Conservation (phyloP, 2,888 invertebrate species). For the Hypomecis punctinalis region DNA sequence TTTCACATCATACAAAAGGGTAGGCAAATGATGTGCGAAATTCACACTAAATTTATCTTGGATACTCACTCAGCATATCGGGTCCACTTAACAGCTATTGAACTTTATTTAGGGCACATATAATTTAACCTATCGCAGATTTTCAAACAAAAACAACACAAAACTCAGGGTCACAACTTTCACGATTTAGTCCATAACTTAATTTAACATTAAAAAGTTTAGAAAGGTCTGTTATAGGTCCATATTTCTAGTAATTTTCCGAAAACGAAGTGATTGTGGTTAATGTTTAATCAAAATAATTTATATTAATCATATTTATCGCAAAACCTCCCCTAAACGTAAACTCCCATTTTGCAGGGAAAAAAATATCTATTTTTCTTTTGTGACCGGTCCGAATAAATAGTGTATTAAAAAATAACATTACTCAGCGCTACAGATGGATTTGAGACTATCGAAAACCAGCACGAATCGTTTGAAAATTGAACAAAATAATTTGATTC, state of each 20-base stretch:
- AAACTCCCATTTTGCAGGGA: no score
- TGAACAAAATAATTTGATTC: no score
- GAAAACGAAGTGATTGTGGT: no score
- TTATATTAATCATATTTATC: no score
- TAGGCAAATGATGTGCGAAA: not conserved
- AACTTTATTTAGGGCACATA: slow-evolving; percentile 67
- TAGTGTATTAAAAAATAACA: no score
- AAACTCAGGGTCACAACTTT: slow-evolving; percentile 31
- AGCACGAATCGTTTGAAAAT: no score
- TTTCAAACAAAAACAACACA: slow-evolving; percentile 48
- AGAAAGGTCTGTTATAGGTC: not conserved
- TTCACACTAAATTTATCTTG: slow-evolving; percentile 14
- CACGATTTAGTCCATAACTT: not conserved
- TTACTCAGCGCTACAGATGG: no score
- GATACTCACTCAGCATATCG: slow-evolving; percentile 48
- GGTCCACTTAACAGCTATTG: slow-evolving; percentile 55
- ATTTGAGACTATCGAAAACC: no score
- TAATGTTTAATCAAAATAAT: no score
- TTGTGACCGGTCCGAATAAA: no score
- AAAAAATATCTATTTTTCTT: no score
- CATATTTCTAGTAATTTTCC: not conserved
- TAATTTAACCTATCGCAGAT: slow-evolving; percentile 47
- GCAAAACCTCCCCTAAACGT: no score
- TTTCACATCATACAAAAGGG: not conserved
- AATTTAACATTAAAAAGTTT: not conserved